phyloP scores from a whole-genome alignment of 2,888 invertebrate species.

The Caradrina clavipalpis region DNA sequence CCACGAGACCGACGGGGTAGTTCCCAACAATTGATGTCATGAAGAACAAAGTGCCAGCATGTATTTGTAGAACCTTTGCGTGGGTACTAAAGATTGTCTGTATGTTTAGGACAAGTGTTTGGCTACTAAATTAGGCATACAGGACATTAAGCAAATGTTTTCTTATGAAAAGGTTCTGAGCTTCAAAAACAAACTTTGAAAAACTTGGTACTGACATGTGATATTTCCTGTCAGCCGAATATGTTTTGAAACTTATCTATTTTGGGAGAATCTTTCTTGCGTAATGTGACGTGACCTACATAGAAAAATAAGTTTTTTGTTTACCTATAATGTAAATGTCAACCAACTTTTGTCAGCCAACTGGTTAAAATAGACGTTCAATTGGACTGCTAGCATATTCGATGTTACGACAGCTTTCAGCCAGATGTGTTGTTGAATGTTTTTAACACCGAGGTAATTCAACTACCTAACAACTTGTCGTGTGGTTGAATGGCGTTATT shows the following conservation, averaged over 20 bases:
- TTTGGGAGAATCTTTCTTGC: background rate
- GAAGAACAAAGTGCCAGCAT: slow-evolving; percentile 26
- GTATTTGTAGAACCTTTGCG: background rate
- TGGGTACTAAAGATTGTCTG: background rate
- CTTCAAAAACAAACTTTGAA: background rate
- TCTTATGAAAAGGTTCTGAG: background rate
- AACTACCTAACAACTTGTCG: too few species aligned
- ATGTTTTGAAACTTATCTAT: background rate
- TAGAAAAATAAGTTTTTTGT: background rate
- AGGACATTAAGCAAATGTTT: slow-evolving; percentile 1
- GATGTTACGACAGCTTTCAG: too few species aligned
- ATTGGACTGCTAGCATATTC: too few species aligned
- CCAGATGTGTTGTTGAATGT: too few species aligned
- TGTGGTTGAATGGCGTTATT: too few species aligned
- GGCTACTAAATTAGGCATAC: background rate
- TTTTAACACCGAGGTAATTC: too few species aligned
- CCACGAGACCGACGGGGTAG: too few species aligned
- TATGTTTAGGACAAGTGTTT: background rate
- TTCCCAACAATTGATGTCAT: slow-evolving; percentile 29
- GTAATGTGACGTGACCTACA: background rate
- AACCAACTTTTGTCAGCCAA: too few species aligned
- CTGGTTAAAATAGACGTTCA: too few species aligned
- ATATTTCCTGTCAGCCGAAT: background rate
- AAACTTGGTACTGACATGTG: background rate
- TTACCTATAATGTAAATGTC: too few species aligned